A percentile compares a stretch with the other conserved stretches of the same genome.
phyloP scores from a whole-genome alignment of 2,888 invertebrate species.

The Microctonus aethiopoides region DNA sequence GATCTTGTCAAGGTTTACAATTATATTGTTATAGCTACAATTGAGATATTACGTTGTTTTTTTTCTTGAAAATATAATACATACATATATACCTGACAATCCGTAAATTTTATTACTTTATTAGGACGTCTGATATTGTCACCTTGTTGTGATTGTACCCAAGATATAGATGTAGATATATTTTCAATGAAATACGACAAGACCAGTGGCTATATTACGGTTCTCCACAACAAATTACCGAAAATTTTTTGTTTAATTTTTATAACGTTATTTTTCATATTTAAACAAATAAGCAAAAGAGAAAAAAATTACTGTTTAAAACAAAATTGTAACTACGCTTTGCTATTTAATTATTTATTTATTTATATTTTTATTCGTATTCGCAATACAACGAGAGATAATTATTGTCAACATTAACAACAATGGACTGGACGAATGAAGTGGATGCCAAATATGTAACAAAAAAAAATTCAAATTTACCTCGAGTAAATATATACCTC shows the following conservation, averaged over 20 bases:
- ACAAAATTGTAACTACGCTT: not conserved
- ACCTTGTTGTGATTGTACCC: not conserved
- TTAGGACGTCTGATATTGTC: not conserved
- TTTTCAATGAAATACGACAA: not conserved
- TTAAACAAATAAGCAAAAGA: no score
- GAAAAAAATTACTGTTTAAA: no score
- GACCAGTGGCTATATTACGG: conserved; percentile 54
- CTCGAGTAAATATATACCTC: conserved; percentile 23
- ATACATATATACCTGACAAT: conserved; percentile 37
- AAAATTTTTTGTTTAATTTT: conserved; percentile 4
- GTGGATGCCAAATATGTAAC: not conserved
- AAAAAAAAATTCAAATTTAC: not conserved
- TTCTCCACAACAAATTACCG: conserved; percentile 49
- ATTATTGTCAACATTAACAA: not conserved
- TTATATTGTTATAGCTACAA: not conserved
- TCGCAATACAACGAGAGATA: not conserved
- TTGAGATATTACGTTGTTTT: conserved; percentile 9
- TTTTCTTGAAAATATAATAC: not conserved
- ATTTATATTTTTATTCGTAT: not conserved
- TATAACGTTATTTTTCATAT: no score
- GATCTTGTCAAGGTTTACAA: not conserved
- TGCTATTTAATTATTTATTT: not conserved
- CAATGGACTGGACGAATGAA: not conserved
- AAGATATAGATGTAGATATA: conserved; percentile 9
- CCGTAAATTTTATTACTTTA: conserved; percentile 16